phyloP scores from a whole-genome alignment of 2,113 vertebrate species.

The Cyprinodon variegatus region DNA sequence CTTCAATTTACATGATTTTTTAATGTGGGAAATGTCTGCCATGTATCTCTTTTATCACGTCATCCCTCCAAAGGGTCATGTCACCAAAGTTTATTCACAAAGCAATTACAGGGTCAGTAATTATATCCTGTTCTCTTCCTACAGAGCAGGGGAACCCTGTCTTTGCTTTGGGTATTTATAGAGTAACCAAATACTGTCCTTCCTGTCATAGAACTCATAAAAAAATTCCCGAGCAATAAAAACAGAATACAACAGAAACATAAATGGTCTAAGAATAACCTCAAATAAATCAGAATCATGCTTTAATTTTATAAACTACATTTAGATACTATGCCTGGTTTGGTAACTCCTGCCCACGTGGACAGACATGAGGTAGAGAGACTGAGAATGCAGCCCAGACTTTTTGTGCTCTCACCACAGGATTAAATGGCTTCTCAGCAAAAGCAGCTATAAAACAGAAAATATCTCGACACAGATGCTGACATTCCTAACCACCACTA shows the following conservation, averaged over 20 bases:
- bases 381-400: slow-evolving; percentile 25
- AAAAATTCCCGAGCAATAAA: slow-evolving; percentile 28
- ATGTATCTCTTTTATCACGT: slow-evolving; percentile 18
- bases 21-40: slow-evolving; percentile 15
- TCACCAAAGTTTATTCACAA: slow-evolving; percentile 22
- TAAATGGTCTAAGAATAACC: slow-evolving; percentile 5
- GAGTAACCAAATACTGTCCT: slow-evolving; percentile 41
- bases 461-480: slow-evolving; percentile 56
- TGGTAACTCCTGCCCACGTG: slow-evolving; percentile 39
- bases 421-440: slow-evolving; percentile 53
- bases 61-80: slow-evolving; percentile 6
- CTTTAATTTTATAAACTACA: slow-evolving; percentile 26
- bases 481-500: slow-evolving; percentile 54
- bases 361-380: slow-evolving; percentile 42
- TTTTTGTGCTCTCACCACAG: slow-evolving; percentile 46
- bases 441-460: slow-evolving; percentile 64
- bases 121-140: slow-evolving; percentile 26
- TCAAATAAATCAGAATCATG: slow-evolving; percentile 22
- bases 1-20: slow-evolving; percentile 1
- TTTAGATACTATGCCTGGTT: slow-evolving; percentile 42
- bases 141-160: slow-evolving; percentile 20
- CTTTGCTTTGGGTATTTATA: slow-evolving; percentile 50
- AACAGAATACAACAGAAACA: slow-evolving; percentile 9
- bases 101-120: slow-evolving; percentile 43
- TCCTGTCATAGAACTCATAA: slow-evolving; percentile 33